Conservation (phyloP, 2,797 vertebrate genomes). For the Tinamus major region DNA sequence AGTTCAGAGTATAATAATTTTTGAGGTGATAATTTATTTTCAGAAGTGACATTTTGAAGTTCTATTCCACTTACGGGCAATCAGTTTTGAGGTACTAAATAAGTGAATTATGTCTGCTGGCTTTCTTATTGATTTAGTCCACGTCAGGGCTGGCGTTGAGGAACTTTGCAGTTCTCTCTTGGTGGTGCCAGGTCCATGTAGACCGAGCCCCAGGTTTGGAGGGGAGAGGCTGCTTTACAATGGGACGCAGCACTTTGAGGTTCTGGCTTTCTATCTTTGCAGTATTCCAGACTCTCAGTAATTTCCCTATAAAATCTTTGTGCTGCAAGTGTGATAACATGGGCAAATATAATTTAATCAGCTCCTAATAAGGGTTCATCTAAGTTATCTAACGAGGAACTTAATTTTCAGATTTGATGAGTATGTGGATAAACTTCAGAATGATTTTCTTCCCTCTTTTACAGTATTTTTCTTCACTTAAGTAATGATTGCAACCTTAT, state of each 20-base stretch:
- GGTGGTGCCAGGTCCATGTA: background rate
- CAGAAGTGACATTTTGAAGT: background rate
- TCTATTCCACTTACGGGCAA: fast-evolving
- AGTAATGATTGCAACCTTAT: background rate
- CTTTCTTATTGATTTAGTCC: background rate
- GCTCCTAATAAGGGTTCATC: background rate
- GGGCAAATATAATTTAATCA: background rate
- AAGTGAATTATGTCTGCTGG: conserved; percentile 16
- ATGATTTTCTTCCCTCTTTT: background rate
- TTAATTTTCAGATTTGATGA: background rate
- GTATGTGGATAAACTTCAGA: background rate
- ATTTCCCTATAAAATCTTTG: background rate
- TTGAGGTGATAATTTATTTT: background rate
- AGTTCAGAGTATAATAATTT: background rate
- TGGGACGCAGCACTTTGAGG: background rate
- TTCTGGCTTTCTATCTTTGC: background rate
- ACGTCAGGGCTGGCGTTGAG: background rate
- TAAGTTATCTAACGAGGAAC: background rate
- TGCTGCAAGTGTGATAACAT: background rate
- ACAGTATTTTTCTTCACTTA: background rate
- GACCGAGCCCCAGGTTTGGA: background rate
- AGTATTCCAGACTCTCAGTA: background rate
- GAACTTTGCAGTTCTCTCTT: background rate
- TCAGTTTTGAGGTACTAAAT: background rate
- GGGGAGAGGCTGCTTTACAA: background rate